These are phyloP conservation scores for Trachelipus rathkii DNA, from an alignment of 1,140 invertebrate genomes.

Conservation along the genomic window DNA sequence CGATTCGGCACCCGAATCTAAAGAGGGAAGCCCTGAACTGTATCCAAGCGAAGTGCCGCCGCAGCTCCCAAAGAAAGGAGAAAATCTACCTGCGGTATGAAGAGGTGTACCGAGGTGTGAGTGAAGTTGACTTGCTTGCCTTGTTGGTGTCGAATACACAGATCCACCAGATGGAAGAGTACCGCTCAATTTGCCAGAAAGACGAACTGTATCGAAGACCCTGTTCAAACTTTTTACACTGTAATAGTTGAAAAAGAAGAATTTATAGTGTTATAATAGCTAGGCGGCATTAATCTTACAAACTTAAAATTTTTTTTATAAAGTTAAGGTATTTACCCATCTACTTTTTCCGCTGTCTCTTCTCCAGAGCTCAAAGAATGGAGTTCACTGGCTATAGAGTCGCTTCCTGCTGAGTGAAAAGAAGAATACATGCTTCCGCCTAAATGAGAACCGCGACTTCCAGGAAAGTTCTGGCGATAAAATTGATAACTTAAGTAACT, in stretches of 20 bases:
- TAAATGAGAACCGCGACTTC: conserved; percentile 12
- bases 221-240: conserved; percentile 29
- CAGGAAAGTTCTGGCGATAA: background rate
- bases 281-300: too few species aligned
- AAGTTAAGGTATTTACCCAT: background rate
- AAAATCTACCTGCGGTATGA: conserved; percentile 19
- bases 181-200: conserved; percentile 28
- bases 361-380: conserved; percentile 34
- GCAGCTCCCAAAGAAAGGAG: conserved; percentile 28
- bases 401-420: background rate
- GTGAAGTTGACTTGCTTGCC: conserved; percentile 22
- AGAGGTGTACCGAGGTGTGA: conserved; percentile 27
- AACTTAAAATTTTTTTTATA: too few species aligned
- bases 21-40: conserved; percentile 40
- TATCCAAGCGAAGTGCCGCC: conserved; percentile 31
- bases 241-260: background rate
- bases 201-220: conserved; percentile 38
- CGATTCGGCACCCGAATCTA: conserved; percentile 45
- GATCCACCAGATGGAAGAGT: conserved; percentile 35
- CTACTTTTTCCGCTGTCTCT: background rate
- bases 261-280: too few species aligned
- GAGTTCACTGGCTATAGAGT: conserved; percentile 57
- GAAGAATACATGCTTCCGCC: background rate
- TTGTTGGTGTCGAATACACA: conserved; percentile 38
- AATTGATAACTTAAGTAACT: background rate